phyloP scores from a whole-genome alignment of 2,888 invertebrate genomes.

The Campopleginae sp. region DNA sequence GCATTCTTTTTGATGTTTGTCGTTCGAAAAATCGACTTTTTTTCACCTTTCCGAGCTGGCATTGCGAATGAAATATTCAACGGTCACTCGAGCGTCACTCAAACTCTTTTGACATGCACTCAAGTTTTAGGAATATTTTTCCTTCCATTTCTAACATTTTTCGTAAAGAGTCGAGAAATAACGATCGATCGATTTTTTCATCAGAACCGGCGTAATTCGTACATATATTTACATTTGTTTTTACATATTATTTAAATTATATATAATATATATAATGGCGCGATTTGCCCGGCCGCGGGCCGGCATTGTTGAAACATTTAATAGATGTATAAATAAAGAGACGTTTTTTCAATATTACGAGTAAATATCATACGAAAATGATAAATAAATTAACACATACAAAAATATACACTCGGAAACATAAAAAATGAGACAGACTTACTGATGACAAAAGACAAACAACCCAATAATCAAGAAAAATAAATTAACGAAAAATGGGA shows the following conservation, averaged over 20 bases:
- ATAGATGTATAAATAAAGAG: conserved; percentile 75
- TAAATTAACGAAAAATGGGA: conserved; percentile 32
- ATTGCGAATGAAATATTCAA: neutral
- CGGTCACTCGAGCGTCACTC: neutral
- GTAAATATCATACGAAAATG: conserved; percentile 69
- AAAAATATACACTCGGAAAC: conserved; percentile 19
- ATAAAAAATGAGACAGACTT: conserved; percentile 5
- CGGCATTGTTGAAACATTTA: conserved; percentile 79
- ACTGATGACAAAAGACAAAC: conserved; percentile 15
- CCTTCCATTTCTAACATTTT: neutral
- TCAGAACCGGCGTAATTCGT: neutral
- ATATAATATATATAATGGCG: conserved; percentile 70
- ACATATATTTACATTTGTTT: neutral
- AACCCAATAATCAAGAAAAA: conserved; percentile 38
- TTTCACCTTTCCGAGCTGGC: neutral
- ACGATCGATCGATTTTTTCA: neutral
- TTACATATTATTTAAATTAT: conserved; percentile 32
- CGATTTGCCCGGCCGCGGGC: conserved; percentile 75
- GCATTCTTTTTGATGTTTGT: neutral
- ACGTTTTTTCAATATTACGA: conserved; percentile 73
- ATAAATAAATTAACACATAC: conserved; percentile 37
- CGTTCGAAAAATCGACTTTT: neutral
- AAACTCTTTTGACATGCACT: neutral
- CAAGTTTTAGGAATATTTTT: neutral
- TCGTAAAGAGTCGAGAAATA: neutral